These are phyloP conservation scores for Pelecanoides urinatrix DNA, from an alignment of 2,113 vertebrate genomes.

Conservation along the genomic window DNA sequence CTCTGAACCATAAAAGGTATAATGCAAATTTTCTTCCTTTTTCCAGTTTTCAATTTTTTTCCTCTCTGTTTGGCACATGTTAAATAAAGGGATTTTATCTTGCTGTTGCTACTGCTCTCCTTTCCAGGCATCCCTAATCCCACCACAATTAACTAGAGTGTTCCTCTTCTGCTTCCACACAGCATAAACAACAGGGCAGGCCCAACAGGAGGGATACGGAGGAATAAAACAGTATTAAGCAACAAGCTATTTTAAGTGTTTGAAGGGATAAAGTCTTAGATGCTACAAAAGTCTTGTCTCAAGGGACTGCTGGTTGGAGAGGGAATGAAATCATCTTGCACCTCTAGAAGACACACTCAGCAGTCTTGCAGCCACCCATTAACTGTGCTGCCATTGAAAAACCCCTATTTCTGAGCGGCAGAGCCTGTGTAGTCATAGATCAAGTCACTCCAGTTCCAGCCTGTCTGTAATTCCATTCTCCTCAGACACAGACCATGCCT, in stretches of 20 bases:
- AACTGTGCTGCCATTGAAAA: background rate
- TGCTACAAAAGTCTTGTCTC: background rate
- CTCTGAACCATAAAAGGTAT: background rate
- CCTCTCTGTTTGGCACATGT: background rate
- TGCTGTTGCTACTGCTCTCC: background rate
- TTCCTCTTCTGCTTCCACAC: background rate
- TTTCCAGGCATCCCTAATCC: background rate
- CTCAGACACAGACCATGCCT: background rate
- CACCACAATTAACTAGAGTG: background rate
- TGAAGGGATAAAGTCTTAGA: background rate
- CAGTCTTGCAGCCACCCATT: background rate
- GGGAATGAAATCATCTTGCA: background rate
- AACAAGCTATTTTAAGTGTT: background rate
- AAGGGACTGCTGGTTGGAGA: background rate
- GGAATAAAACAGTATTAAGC: background rate
- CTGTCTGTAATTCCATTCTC: background rate
- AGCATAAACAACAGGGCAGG: background rate
- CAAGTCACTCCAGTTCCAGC: background rate
- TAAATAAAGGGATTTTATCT: background rate
- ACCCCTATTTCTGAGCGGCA: rapidly evolving
- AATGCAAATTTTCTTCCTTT: background rate
- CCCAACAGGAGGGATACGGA: background rate
- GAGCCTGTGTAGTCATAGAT: background rate
- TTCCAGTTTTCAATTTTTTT: background rate
- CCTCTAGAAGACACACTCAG: background rate